Evolutionary conservation across 1,140 invertebrate species (phyloP), one percentile per base, ranked within the genome.

Genomic region (Camponotus vicinus): DNA sequence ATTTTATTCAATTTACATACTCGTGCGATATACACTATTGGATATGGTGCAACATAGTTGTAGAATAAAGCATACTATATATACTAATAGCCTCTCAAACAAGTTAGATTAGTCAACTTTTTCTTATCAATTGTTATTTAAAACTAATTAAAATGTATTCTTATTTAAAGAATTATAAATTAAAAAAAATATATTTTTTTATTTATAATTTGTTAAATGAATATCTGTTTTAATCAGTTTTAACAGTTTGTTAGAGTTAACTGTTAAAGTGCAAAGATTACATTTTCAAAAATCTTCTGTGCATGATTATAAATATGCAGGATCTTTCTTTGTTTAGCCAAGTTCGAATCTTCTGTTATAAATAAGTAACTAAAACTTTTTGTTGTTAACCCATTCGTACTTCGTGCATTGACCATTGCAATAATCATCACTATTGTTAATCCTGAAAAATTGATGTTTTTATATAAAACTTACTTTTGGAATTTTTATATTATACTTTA

Each of bases 401-500:
- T 9, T 85, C 1, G 1, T 9, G 63, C 76, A 79, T 0, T 40
- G 11, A 3, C 27, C 8, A 1, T 21, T 55, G 3, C 76, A 79
- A 1, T 77, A 27, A 27, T 37, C 7, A 18, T 40, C 0, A 0
- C 1, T 27, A 0, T 27, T 11, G 3, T 45, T 1, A 32, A 1
- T 9, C 0, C 37, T 66, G 18, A 77, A 52, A 52, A 85, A 42
- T 76, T 40, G 13, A 1, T 6, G 3, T 34, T 21, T 75, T 63
- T 59, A 3, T 21, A 32, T 76, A 0, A 83, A 71, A 27, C 15
- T 49, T 37, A 21, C 37, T 4, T 3, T 27, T 13, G 1, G 0
- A 71, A 71, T 34, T 71, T 71, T 55, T 71, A 42, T 37, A 49
- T 52, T 52, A 13, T 55, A 55, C n/a, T 73, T 73, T 34, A 34